A percentile compares a stretch with the other conserved stretches of the same genome.
Conservation (phyloP, 2,113 vertebrate genomes). For the Aphelocoma coerulescens region DNA sequence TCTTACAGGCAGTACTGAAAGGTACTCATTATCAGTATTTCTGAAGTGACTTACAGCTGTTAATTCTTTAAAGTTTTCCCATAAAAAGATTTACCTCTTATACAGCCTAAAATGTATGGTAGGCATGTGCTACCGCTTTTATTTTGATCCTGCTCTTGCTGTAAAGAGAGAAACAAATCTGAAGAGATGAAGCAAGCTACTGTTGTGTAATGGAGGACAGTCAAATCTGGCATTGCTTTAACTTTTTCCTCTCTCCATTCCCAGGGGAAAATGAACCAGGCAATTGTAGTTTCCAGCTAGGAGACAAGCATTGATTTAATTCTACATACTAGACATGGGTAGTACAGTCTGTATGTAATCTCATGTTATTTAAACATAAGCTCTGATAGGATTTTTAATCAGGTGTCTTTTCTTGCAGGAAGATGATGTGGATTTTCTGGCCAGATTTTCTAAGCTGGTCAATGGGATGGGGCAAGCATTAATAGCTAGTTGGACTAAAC, state of each 20-base stretch:
- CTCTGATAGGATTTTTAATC: background rate
- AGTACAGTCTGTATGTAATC: background rate
- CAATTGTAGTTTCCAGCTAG: background rate
- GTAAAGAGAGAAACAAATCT: background rate
- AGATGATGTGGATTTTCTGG: slow-evolving; percentile 98
- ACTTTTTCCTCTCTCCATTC: background rate
- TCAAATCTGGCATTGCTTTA: background rate
- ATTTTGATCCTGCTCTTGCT: background rate
- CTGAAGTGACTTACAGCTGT: background rate
- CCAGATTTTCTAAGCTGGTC: slow-evolving; percentile 94
- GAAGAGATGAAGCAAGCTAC: background rate
- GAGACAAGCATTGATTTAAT: background rate
- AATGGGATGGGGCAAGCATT: slow-evolving; percentile 99
- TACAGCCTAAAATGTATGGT: background rate
- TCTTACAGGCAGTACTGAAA: background rate
- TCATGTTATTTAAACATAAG: background rate
- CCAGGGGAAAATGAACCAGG: background rate
- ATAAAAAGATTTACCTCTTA: background rate
- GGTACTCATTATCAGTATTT: background rate
- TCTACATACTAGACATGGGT: background rate
- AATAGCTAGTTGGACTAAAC: slow-evolving; percentile 93
- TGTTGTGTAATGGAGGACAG: background rate
- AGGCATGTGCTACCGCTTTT: background rate
- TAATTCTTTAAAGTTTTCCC: background rate
- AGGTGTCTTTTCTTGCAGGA: slow-evolving; percentile 73